Conservation (phyloP, 2,888 invertebrate species). For the Rapana venosa region DNA sequence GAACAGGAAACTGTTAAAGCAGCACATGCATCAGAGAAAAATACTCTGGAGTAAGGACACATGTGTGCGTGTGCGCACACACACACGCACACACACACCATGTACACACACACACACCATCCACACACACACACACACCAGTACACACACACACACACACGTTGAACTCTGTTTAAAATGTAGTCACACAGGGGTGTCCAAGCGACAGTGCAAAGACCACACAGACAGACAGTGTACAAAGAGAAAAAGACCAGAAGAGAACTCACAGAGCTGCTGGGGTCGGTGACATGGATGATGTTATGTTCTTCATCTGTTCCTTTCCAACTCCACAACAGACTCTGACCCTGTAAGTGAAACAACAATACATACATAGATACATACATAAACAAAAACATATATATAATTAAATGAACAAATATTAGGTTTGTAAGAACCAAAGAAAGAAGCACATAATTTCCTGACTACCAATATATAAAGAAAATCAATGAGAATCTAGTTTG, state of each 20-base stretch:
- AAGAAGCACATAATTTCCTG: too few species aligned
- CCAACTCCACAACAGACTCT: conserved; percentile 78
- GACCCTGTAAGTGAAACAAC: conserved; percentile 62
- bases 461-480: too few species aligned
- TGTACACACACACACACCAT: not conserved
- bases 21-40: too few species aligned
- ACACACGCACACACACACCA: conserved; percentile 11
- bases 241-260: not conserved
- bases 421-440: too few species aligned
- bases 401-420: too few species aligned
- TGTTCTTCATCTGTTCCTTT: conserved; percentile 73
- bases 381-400: not conserved
- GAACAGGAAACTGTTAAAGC: too few species aligned
- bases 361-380: not conserved
- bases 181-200: not conserved
- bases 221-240: not conserved
- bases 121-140: not conserved
- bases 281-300: conserved; percentile 78
- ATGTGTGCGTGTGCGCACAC: not conserved
- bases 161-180: not conserved
- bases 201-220: too few species aligned
- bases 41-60: too few species aligned
- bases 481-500: too few species aligned
- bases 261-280: conserved; percentile 73
- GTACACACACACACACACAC: not conserved